Evolutionary conservation across 2,888 invertebrate species (phyloP).

Genomic region (Chloroclysta siterata): DNA sequence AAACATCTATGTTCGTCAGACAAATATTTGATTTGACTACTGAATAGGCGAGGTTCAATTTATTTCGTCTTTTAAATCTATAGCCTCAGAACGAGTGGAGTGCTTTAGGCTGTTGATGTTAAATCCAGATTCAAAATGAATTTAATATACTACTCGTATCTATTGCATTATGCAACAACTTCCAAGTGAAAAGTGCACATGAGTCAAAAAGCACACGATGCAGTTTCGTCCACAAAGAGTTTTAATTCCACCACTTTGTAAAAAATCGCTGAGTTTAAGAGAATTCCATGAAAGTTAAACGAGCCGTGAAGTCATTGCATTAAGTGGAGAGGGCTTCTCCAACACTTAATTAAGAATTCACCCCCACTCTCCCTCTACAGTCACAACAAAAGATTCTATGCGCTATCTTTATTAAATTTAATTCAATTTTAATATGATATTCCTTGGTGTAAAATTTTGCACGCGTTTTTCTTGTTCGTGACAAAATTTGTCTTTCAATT

Average conservation of each 20-base stretch:
- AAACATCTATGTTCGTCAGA: too few species aligned
- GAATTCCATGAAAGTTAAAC: slow-evolving; percentile 84
- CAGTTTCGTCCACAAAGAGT: slow-evolving; percentile 51
- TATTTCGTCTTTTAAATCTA: too few species aligned
- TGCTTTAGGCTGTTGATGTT: neutral
- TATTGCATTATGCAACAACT: slow-evolving; percentile 11
- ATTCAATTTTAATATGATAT: slow-evolving; percentile 71
- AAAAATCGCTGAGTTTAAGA: slow-evolving; percentile 79
- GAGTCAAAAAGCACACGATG: slow-evolving; percentile 22
- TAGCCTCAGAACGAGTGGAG: too few species aligned
- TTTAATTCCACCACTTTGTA: slow-evolving; percentile 70
- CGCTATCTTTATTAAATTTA: slow-evolving; percentile 73
- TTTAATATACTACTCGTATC: neutral
- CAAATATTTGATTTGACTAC: too few species aligned
- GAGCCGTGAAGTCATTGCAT: slow-evolving; percentile 82
- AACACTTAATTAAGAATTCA: slow-evolving; percentile 83
- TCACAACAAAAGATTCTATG: slow-evolving; percentile 79
- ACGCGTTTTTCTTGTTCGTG: slow-evolving; percentile 61
- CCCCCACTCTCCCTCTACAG: slow-evolving; percentile 64
- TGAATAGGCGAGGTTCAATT: too few species aligned
- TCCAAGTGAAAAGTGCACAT: slow-evolving; percentile 20
- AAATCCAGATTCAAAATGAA: neutral
- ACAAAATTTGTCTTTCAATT: slow-evolving; percentile 28
- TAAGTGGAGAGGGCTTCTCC: slow-evolving; percentile 79
- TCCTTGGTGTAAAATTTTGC: slow-evolving; percentile 46